phyloP scores from a whole-genome alignment of 1,140 invertebrate species.

The Pachypsylla venusta region DNA sequence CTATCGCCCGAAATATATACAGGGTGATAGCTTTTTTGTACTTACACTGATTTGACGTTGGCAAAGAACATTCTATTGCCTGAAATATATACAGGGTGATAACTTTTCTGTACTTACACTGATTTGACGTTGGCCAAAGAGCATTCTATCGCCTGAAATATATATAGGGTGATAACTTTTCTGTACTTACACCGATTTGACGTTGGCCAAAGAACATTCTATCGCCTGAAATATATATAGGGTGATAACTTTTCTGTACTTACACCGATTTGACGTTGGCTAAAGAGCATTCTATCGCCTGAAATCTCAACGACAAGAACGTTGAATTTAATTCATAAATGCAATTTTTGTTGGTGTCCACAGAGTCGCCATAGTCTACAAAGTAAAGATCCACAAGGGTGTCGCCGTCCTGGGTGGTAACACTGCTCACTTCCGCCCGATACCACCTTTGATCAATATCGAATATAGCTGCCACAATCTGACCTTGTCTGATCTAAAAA shows the following conservation, averaged over 20 bases:
- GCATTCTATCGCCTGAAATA: too few relatives aligned
- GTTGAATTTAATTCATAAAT: conserved; percentile 53
- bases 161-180: conserved; percentile 1
- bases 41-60: too few relatives aligned
- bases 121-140: too few relatives aligned
- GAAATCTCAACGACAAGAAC: conserved; percentile 50
- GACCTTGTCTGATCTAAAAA: conserved; percentile 41
- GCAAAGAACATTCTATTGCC: too few relatives aligned
- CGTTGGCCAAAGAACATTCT: conserved; percentile 59
- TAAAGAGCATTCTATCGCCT: conserved; percentile 67
- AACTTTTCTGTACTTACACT: too few relatives aligned
- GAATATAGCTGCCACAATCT: conserved; percentile 64
- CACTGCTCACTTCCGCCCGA: conserved; percentile 35
- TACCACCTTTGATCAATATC: conserved; percentile 60
- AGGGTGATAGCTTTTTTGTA: too few relatives aligned
- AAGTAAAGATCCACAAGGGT: conserved; percentile 50
- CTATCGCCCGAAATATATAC: too few relatives aligned
- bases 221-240: conserved; percentile 45
- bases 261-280: conserved; percentile 46
- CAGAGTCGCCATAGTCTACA: conserved; percentile 66
- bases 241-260: conserved; percentile 21
- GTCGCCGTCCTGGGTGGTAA: conserved; percentile 34
- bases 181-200: conserved; percentile 39
- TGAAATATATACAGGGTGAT: too few relatives aligned
- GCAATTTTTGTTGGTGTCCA: conserved; percentile 40